Evolutionary conservation across 2,888 invertebrate genomes (phyloP).

Genomic region (Celastrina argiolus): DNA sequence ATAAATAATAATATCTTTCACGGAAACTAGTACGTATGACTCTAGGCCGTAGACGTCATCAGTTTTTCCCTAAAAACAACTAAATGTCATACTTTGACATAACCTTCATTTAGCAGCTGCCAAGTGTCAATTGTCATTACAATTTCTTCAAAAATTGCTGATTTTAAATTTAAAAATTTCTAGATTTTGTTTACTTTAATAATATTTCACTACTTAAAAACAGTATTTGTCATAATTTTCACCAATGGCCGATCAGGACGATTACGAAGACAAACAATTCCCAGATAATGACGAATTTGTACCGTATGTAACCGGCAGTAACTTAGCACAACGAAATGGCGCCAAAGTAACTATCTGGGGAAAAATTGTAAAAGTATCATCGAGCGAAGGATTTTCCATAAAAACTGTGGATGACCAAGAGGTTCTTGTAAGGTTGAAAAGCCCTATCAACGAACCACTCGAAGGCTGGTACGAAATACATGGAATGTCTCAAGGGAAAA

Average conservation of each 20-base stretch:
- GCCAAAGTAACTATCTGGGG: slow-evolving; percentile 70
- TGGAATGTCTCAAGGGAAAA: slow-evolving; percentile 67
- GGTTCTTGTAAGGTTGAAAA: slow-evolving; percentile 57
- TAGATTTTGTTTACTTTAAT: too few species aligned
- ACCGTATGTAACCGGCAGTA: slow-evolving; percentile 69
- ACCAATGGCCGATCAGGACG: slow-evolving; percentile 64
- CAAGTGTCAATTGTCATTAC: too few species aligned
- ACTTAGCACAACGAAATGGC: slow-evolving; percentile 64
- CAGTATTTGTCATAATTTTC: background rate
- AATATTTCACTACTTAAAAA: background rate
- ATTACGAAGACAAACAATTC: slow-evolving; percentile 67
- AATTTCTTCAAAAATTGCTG: too few species aligned
- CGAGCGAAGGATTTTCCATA: slow-evolving; percentile 65
- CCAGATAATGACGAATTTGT: slow-evolving; percentile 71
- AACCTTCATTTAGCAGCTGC: too few species aligned
- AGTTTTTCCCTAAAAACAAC: too few species aligned
- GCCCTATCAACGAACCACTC: slow-evolving; percentile 58
- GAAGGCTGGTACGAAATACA: slow-evolving; percentile 73
- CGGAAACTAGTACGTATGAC: too few species aligned
- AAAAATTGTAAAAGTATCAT: slow-evolving; percentile 65
- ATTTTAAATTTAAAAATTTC: too few species aligned
- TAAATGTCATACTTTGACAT: too few species aligned
- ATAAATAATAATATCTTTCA: too few species aligned
- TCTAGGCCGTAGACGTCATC: too few species aligned
- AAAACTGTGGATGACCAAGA: slow-evolving; percentile 71